These are phyloP conservation scores for Drosophila greeni DNA, from an alignment of 2,888 invertebrate species.

Conservation along the genomic window DNA sequence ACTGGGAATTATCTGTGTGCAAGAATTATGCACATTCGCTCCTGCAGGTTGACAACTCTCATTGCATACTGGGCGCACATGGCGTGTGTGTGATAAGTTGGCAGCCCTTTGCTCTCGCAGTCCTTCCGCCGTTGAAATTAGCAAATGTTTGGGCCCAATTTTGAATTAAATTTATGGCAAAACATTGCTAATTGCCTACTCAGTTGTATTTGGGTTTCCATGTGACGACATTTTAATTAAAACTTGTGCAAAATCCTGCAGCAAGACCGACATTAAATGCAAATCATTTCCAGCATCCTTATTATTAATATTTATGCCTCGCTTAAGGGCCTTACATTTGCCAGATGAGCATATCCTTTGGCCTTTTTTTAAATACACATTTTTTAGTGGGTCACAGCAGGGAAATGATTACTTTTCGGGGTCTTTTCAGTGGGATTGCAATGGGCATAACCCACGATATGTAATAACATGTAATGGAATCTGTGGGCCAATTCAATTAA, in stretches of 20 bases:
- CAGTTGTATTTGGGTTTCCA: slow-evolving; percentile 35
- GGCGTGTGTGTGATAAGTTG: slow-evolving; percentile 48
- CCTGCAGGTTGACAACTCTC: slow-evolving; percentile 55
- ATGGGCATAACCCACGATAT: slow-evolving; percentile 2
- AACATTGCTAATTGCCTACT: slow-evolving; percentile 61
- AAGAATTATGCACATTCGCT: slow-evolving; percentile 67
- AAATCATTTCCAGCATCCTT: slow-evolving; percentile 36
- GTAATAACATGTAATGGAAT: slow-evolving; percentile 7
- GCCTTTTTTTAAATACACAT: neutral
- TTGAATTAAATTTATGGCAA: slow-evolving; percentile 60
- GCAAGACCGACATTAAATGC: slow-evolving; percentile 35
- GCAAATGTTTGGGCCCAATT: slow-evolving; percentile 51
- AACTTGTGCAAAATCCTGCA: slow-evolving; percentile 44
- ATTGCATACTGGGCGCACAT: slow-evolving; percentile 39
- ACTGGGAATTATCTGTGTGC: slow-evolving; percentile 27
- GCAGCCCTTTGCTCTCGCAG: slow-evolving; percentile 8
- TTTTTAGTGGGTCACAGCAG: slow-evolving; percentile 11
- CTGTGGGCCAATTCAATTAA: slow-evolving; percentile 1
- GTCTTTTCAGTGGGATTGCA: neutral
- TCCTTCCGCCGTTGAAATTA: slow-evolving; percentile 28
- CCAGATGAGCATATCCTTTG: slow-evolving; percentile 13
- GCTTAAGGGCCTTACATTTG: slow-evolving; percentile 19
- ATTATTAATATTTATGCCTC: slow-evolving; percentile 39
- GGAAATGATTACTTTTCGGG: neutral
- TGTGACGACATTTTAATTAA: slow-evolving; percentile 69